Conservation (phyloP, 1,140 invertebrate species). For the Agrypnia vestita region DNA sequence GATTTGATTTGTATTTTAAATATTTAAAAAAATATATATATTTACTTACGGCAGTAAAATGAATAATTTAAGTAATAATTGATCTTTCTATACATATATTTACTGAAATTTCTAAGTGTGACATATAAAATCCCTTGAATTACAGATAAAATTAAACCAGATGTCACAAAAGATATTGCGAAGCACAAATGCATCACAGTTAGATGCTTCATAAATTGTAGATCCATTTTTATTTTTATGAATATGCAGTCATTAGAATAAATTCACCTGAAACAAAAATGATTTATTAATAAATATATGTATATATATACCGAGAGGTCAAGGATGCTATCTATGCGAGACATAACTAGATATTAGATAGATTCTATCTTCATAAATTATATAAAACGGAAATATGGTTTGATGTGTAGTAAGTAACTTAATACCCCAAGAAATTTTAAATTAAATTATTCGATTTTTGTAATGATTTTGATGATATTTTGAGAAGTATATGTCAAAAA, state of each 20-base stretch:
- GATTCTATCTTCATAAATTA: too few relatives aligned
- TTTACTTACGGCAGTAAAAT: constrained; percentile 91
- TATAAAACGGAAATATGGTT: too few relatives aligned
- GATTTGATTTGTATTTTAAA: not conserved
- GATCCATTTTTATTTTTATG: constrained; percentile 73
- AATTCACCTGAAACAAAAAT: constrained; percentile 36
- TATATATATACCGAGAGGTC: too few relatives aligned
- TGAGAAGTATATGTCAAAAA: too few relatives aligned
- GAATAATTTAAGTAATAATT: constrained; percentile 94
- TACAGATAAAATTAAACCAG: constrained; percentile 90
- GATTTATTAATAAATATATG: too few relatives aligned
- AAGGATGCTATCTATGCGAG: too few relatives aligned
- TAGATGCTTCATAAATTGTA: constrained; percentile 76
- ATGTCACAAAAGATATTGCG: constrained; percentile 91
- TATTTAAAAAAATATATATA: not conserved
- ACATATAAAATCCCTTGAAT: constrained; percentile 85
- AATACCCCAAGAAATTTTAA: too few relatives aligned
- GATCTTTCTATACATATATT: constrained; percentile 87
- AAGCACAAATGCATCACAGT: constrained; percentile 84
- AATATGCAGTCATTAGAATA: constrained; percentile 1
- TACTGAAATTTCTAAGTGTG: constrained; percentile 82
- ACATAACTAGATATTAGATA: too few relatives aligned
- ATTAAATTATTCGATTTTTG: too few relatives aligned
- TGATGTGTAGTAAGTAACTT: too few relatives aligned
- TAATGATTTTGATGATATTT: too few relatives aligned